Evolutionary conservation across 2,888 invertebrate genomes (phyloP).

Genomic region (Ophion obscuratus): DNA sequence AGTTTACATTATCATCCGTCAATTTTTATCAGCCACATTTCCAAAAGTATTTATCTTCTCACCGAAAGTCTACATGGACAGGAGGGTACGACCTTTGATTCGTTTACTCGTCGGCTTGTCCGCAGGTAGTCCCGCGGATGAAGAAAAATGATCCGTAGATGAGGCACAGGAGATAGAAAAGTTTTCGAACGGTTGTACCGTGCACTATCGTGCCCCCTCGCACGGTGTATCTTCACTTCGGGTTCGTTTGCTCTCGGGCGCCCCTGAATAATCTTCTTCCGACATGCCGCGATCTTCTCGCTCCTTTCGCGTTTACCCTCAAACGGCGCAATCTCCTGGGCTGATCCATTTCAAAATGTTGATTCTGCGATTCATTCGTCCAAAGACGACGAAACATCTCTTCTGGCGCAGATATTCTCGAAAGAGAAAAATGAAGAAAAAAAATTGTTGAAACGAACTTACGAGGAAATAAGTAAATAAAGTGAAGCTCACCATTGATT

Average conservation of each 20-base stretch:
- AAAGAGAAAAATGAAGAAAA: not conserved
- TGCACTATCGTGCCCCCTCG: constrained; percentile 17
- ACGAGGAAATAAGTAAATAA: not conserved
- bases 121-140: constrained; percentile 8
- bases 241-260: constrained; percentile 49
- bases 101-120: constrained; percentile 11
- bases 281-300: constrained; percentile 13
- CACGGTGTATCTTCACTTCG: not conserved
- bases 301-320: constrained; percentile 40
- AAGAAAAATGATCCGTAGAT: constrained; percentile 4
- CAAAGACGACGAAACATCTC: constrained; percentile 14
- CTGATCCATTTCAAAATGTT: constrained; percentile 61
- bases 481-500: too few species aligned
- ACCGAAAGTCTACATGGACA: not conserved
- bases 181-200: constrained; percentile 3
- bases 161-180: constrained; percentile 20
- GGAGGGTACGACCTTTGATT: constrained; percentile 50
- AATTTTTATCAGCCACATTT: constrained; percentile 19
- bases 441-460: not conserved
- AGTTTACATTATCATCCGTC: constrained; percentile 20
- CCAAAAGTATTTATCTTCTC: constrained; percentile 35
- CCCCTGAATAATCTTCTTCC: constrained; percentile 31
- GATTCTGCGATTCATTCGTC: constrained; percentile 30
- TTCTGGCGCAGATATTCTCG: not conserved
- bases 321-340: constrained; percentile 55